These are phyloP conservation scores for Thecophora atra DNA, from an alignment of 2,888 invertebrate species.

Conservation along the genomic window DNA sequence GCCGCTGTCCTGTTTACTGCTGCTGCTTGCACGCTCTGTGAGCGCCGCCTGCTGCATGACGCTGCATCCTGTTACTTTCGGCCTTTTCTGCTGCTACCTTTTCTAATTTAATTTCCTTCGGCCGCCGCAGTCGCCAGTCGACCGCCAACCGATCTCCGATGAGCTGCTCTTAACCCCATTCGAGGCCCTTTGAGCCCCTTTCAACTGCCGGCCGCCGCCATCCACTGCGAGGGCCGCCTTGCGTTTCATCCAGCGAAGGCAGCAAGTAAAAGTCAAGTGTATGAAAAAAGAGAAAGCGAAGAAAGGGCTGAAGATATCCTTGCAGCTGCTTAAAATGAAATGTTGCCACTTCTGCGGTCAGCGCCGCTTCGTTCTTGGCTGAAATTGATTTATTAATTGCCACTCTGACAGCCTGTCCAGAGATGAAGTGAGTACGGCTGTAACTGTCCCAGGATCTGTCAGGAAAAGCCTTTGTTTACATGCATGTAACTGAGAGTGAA, in stretches of 20 bases:
- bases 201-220: neutral
- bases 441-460: constrained; percentile 10
- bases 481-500: constrained; percentile 6
- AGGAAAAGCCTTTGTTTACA: constrained; percentile 3
- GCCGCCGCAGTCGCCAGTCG: neutral
- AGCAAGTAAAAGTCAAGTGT: constrained; percentile 2
- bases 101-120: constrained; percentile 11
- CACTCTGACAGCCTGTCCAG: constrained; percentile 48
- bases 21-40: neutral
- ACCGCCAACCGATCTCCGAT: neutral
- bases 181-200: neutral
- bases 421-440: constrained; percentile 34
- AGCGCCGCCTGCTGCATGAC: constrained; percentile 2
- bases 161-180: neutral
- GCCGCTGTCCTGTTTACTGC: neutral
- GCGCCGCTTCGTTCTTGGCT: constrained; percentile 1
- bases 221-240: neutral
- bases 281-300: neutral
- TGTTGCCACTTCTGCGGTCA: constrained; percentile 27
- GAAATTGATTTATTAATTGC: constrained; percentile 56
- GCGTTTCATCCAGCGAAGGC: neutral
- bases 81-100: constrained; percentile 10
- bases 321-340: constrained; percentile 28
- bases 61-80: constrained; percentile 6
- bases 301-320: neutral